Base-by-base conservation (phyloP, 2,113 vertebrate species). In the Rallus limicola region DNA sequence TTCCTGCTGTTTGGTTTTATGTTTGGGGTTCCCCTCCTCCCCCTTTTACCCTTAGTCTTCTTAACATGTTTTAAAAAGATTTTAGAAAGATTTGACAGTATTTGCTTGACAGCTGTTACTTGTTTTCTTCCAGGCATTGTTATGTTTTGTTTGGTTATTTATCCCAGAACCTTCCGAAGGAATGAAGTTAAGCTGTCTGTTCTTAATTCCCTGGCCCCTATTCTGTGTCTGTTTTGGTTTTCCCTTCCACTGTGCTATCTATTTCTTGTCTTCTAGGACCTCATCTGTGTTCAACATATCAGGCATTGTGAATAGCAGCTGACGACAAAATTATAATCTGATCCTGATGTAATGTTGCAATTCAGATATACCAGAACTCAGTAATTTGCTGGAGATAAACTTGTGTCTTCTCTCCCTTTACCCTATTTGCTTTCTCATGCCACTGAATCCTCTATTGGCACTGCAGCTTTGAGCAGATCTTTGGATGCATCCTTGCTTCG, bases 21-120 rank as follows among this genome's bases (percentile, higher is more conserved):
- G 48, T 48, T 48, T 26, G 24, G 20, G 1, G 1, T 2, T 5
- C 2, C 4, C 5, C 28, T 40, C 12, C 23, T 33, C 5, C 16
- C 3, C 16, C 4, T 16, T 3, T 89, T 34, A 38, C 5, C 4
- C 13, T 8, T 34, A 65, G 38, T 18, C 0, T 26, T 65, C 72
- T 65, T 11, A 34, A 42, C 3, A 63, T 40, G 4, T 18, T 88
- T 55, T 1, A 13, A 78, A 81, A 93, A 53, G 3, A 11, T 18
- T 5, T 38, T 56, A 36, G 34, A 64, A 64, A 40, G 7, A 21
- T 9, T 28, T 63, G 15, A 29, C 9, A 26, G 62, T 33, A 26
- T 24, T 63, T 78, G 7, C 52, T 87, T 23, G 13, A 70, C 10
- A 63, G 9, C 17, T 78, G 23, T 13, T 64, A 19, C 2, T 53